Percentiles rank a stretch among this genome's conserved stretches.
These are phyloP conservation scores for Dascillus cervinus DNA, from an alignment of 2,888 invertebrate genomes.

Conservation along the genomic window DNA sequence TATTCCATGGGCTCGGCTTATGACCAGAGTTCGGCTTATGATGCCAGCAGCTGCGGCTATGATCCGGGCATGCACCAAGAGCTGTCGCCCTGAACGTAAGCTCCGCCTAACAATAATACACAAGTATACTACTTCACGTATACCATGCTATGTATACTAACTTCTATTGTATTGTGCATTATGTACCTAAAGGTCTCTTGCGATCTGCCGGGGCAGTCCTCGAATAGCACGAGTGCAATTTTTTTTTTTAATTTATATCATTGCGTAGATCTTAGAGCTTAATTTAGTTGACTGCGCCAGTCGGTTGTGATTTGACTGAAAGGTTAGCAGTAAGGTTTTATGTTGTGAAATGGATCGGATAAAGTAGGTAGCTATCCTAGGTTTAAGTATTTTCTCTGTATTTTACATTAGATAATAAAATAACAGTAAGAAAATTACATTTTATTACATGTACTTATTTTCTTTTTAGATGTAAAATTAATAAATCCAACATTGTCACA, in stretches of 20 bases:
- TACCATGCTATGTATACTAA: constrained; percentile 26
- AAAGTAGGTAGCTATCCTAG: constrained; percentile 13
- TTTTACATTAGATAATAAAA: constrained; percentile 21
- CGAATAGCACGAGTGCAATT: too few relatives aligned
- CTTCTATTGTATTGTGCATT: constrained; percentile 23
- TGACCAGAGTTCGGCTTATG: constrained; percentile 81
- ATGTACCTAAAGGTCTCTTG: constrained; percentile 9
- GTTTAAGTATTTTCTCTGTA: constrained; percentile 22
- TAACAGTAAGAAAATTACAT: too few relatives aligned
- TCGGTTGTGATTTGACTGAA: constrained; percentile 13
- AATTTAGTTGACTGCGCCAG: constrained; percentile 12
- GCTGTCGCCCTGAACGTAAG: constrained; percentile 49
- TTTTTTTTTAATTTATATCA: too few relatives aligned
- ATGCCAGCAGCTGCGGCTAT: constrained; percentile 84
- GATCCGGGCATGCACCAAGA: constrained; percentile 86
- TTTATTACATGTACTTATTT: too few relatives aligned
- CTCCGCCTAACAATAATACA: constrained; percentile 13
- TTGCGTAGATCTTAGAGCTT: not conserved
- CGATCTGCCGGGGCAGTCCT: too few relatives aligned
- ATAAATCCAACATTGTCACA: too few relatives aligned
- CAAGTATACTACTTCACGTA: constrained; percentile 25
- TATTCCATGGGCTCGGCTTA: constrained; percentile 90
- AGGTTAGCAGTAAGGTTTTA: constrained; percentile 17
- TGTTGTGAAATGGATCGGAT: constrained; percentile 18
- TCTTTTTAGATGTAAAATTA: too few relatives aligned